Base-by-base conservation (phyloP, 2,113 vertebrate genomes). In the Solenodon paradoxus region DNA sequence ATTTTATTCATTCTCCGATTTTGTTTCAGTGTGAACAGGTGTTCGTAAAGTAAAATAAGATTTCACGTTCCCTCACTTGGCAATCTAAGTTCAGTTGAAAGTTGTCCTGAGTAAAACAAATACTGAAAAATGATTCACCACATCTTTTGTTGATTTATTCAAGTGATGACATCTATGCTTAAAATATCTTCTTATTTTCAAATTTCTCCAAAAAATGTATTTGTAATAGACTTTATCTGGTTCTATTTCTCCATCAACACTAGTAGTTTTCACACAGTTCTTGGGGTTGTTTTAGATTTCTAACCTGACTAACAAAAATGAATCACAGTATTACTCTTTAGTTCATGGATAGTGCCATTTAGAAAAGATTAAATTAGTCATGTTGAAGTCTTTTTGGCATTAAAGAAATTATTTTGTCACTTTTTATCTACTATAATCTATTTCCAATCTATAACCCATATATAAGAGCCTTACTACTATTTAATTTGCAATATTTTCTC, bases 311-410 rank as follows among this genome's bases (percentile, higher is more conserved):
- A 30, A 78, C 4, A 10, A 19, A 0, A 45, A 8, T 66, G 57
- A 22, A 49, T 63, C 51, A 84, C 13, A 47, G 42, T 5, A 72
- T 69, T 24, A 57, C 22, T 38, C 26, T 42, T 92, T 89, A 83
- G 49, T 17, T 88, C 72, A 47, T 66, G 8, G 12, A 19, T 30
- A 53, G 55, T 49, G 26, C 17, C n/a, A 74, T 57, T 78, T 32
- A 72, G 35, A 77, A 85, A 77, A 69, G 7, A 88, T 95, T 68
- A 59, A 95, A 72, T 81, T 94, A 88, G 2, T 22, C 49, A 88
- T 24, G 81, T 2, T 63, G 22, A n/a, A 28, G 7, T 90, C 24
- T 72, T 80, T 2, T 28, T 91, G 53, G 19, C 38, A 84, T 69
- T 49, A 94, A 15, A 94, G 51, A 87, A 94, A 32, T 26, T 66